These are phyloP conservation scores for Zonotrichia leucophrys DNA, from an alignment of 2,113 vertebrate species.

Conservation along the genomic window DNA sequence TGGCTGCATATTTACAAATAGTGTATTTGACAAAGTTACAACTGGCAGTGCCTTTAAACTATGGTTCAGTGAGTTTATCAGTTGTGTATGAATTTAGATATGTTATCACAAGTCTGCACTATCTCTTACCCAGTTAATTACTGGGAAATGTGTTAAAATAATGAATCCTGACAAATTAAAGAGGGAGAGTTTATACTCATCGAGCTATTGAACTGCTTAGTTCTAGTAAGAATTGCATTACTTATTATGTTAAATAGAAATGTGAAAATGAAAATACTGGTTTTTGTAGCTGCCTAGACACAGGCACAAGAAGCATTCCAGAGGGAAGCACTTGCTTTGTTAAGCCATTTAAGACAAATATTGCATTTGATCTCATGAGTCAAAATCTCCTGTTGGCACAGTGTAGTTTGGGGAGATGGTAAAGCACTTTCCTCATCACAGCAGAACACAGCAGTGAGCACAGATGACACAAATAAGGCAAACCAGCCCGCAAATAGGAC, in stretches of 20 bases:
- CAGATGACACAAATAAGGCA: neutral
- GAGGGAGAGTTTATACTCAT: neutral
- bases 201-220: neutral
- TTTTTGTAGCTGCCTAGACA: neutral
- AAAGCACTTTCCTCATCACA: neutral
- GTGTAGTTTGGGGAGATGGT: neutral
- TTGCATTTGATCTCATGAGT: neutral
- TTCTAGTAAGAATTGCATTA: neutral
- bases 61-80: neutral
- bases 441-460: neutral
- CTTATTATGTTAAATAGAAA: neutral
- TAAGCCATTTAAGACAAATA: neutral
- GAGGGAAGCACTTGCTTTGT: neutral
- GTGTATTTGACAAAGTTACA: neutral
- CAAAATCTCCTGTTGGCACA: neutral
- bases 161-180: neutral
- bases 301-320: neutral
- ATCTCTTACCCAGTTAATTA: slow-evolving; percentile 31
- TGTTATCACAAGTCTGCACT: neutral
- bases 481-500: neutral
- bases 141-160: neutral
- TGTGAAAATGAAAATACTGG: neutral
- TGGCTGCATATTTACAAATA: neutral
- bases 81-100: neutral
- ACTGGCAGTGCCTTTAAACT: neutral